phyloP scores from a whole-genome alignment of 2,888 invertebrate species.

The Cheilosia variabilis region DNA sequence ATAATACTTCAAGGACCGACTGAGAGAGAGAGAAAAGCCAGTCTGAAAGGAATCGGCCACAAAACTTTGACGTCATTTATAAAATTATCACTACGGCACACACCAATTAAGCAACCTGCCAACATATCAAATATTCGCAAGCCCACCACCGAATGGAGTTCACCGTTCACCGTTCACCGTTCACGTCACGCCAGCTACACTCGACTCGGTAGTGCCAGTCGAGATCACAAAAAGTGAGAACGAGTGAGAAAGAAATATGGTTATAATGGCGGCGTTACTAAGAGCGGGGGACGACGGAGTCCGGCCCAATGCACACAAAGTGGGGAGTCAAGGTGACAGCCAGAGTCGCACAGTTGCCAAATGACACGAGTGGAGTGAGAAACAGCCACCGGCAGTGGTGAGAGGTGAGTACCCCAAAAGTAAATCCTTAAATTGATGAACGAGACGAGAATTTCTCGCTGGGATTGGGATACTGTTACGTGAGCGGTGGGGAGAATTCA shows the following conservation, averaged over 20 bases:
- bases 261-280: constrained; percentile 59
- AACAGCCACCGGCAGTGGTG: constrained; percentile 15
- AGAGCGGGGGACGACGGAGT: constrained; percentile 37
- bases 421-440: constrained; percentile 73
- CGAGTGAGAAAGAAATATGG: constrained; percentile 56
- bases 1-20: constrained; percentile 51
- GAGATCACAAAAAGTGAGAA: neutral
- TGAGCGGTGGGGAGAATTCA: constrained; percentile 29
- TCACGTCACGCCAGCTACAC: no score
- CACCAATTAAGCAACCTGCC: constrained; percentile 83
- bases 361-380: constrained; percentile 35
- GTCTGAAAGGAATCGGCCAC: constrained; percentile 55
- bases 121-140: constrained; percentile 80
- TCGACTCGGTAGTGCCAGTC: neutral
- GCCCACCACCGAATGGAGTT: constrained; percentile 65
- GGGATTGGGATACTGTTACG: constrained; percentile 2
- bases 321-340: constrained; percentile 62
- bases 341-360: constrained; percentile 58
- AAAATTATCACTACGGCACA: constrained; percentile 82
- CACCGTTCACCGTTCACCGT: neutral
- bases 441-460: constrained; percentile 52
- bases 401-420: constrained; percentile 44
- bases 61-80: constrained; percentile 82
- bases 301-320: constrained; percentile 48
- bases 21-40: constrained; percentile 43